phyloP scores from a whole-genome alignment of 2,888 invertebrate genomes.

The Agrenia bidenticulata region DNA sequence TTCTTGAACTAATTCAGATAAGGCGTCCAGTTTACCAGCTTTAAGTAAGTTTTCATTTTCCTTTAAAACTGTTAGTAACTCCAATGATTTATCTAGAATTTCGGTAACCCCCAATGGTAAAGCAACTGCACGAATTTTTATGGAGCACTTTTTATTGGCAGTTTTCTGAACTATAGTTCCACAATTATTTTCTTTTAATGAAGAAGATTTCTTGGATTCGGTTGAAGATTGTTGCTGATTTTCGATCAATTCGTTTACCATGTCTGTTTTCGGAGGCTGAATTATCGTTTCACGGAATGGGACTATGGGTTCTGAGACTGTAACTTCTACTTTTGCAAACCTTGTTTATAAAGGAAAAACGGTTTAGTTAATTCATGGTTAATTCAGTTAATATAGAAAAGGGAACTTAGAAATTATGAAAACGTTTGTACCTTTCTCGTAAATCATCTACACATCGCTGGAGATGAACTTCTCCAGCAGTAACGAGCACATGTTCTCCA shows the following conservation, averaged over 20 bases:
- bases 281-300: slow-evolving; percentile 93
- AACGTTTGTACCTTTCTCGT: slow-evolving; percentile 64
- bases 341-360: slow-evolving; percentile 60
- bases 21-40: slow-evolving; percentile 16
- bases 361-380: slow-evolving; percentile 24
- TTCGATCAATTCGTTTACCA: slow-evolving; percentile 81
- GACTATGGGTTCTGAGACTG: slow-evolving; percentile 92
- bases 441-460: slow-evolving; percentile 94
- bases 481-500: slow-evolving; percentile 91
- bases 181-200: slow-evolving; percentile 17
- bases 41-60: slow-evolving; percentile 57
- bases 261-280: slow-evolving; percentile 74
- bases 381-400: no score
- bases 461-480: slow-evolving; percentile 95
- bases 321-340: slow-evolving; percentile 83
- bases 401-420: slow-evolving; percentile 7
- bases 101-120: slow-evolving; percentile 71
- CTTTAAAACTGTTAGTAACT: slow-evolving; percentile 69
- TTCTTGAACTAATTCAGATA: slow-evolving; percentile 54
- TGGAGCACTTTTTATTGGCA: slow-evolving; percentile 69
- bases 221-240: slow-evolving; percentile 57
- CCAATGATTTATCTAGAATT: slow-evolving; percentile 70
- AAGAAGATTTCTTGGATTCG: slow-evolving; percentile 10
- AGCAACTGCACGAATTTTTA: slow-evolving; percentile 75
- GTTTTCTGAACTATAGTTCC: slow-evolving; percentile 63